Percentiles rank a stretch among this genome's conserved stretches.
Evolutionary conservation across 2,113 vertebrate species (phyloP).

Genomic region (Atractosteus spatula): DNA sequence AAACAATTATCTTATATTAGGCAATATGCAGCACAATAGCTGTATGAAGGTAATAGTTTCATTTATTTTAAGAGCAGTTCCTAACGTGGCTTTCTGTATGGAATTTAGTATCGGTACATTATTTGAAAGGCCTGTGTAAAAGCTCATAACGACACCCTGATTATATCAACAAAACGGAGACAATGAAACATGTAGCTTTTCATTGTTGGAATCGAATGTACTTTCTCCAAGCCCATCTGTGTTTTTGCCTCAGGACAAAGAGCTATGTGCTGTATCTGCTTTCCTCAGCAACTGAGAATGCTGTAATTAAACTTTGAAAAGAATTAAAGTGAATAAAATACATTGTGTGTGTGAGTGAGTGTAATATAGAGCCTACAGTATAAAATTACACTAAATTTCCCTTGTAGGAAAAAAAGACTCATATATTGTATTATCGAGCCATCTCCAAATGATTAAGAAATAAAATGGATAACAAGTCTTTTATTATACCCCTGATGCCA

Average conservation of each 20-base stretch:
- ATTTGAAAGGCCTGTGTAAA: constrained; percentile 17
- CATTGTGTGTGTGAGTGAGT: too few relatives aligned
- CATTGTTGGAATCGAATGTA: constrained; percentile 14
- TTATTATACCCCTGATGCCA: too few relatives aligned
- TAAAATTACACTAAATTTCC: too few relatives aligned
- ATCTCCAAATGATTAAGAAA: too few relatives aligned
- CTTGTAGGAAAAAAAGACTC: too few relatives aligned
- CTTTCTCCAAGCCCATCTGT: constrained; percentile 6
- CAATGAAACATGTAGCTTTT: constrained; percentile 7
- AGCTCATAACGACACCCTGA: constrained; percentile 25
- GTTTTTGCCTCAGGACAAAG: constrained; percentile 17
- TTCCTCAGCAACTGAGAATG: background rate
- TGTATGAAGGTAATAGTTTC: constrained; percentile 17
- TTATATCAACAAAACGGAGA: constrained; percentile 19
- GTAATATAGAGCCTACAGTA: too few relatives aligned
- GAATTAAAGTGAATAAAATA: too few relatives aligned
- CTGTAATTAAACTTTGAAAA: too few relatives aligned
- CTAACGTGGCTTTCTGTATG: background rate
- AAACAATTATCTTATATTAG: constrained; percentile 43
- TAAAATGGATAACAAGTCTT: too few relatives aligned
- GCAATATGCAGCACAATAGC: constrained; percentile 10
- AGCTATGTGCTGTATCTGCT: background rate
- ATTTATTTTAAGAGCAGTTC: constrained; percentile 15
- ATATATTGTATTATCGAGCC: too few relatives aligned
- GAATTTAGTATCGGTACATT: constrained; percentile 2